These are phyloP conservation scores for Malthinus flaveolus DNA, from an alignment of 2,888 invertebrate genomes.

Conservation along the genomic window DNA sequence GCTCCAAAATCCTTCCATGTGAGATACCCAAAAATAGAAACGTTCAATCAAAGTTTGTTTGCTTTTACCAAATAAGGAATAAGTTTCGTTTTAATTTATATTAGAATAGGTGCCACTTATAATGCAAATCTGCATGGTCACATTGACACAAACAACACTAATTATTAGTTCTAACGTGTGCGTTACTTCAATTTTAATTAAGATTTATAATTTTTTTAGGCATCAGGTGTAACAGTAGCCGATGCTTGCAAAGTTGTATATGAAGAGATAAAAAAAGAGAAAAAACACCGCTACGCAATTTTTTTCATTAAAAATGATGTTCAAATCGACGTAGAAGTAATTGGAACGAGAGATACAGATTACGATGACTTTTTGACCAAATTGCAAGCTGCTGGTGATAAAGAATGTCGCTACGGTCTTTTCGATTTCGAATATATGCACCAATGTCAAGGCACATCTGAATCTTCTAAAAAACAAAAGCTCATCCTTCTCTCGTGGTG, in stretches of 20 bases:
- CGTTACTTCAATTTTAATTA: too few relatives aligned
- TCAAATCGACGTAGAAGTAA: slow-evolving; percentile 93
- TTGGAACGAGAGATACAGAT: slow-evolving; percentile 86
- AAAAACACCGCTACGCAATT: slow-evolving; percentile 95
- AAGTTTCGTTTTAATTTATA: slow-evolving; percentile 10
- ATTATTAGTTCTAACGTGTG: too few relatives aligned
- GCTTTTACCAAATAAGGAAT: slow-evolving; percentile 39
- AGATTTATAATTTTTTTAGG: slow-evolving; percentile 60
- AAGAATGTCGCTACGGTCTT: slow-evolving; percentile 97
- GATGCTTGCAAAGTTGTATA: slow-evolving; percentile 94
- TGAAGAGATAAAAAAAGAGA: slow-evolving; percentile 97
- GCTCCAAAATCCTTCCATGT: slow-evolving; percentile 41
- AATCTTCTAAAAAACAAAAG: slow-evolving; percentile 97
- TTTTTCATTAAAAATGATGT: slow-evolving; percentile 95
- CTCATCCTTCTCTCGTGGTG: slow-evolving; percentile 98
- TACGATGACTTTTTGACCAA: slow-evolving; percentile 95
- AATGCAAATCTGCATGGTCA: too few relatives aligned
- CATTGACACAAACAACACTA: too few relatives aligned
- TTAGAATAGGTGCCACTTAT: background rate
- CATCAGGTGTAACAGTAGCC: slow-evolving; percentile 96
- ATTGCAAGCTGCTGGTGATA: slow-evolving; percentile 86
- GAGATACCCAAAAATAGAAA: slow-evolving; percentile 38
- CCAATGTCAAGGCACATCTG: slow-evolving; percentile 95
- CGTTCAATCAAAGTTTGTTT: slow-evolving; percentile 20
- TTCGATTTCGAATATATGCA: slow-evolving; percentile 99